phyloP scores from a whole-genome alignment of 2,888 invertebrate species.

The Phlogophora meticulosa region DNA sequence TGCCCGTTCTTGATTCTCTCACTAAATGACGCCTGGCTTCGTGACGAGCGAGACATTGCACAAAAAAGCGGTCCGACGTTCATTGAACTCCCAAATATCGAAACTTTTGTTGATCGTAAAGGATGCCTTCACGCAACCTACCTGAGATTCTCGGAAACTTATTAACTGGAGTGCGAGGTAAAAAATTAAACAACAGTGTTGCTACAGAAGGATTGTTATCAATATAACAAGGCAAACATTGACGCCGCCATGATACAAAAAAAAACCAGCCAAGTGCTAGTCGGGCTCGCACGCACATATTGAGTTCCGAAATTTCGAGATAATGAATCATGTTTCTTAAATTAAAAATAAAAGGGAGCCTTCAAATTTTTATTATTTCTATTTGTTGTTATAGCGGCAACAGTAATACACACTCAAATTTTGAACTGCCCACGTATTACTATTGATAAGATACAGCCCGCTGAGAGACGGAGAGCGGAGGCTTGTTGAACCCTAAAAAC shows the following conservation, averaged over 20 bases:
- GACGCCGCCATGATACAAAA: slow-evolving; percentile 2
- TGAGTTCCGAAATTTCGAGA: no score
- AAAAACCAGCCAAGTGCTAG: no score
- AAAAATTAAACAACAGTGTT: slow-evolving; percentile 34
- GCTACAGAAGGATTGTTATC: slow-evolving; percentile 18
- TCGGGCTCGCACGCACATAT: no score
- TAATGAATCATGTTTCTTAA: no score
- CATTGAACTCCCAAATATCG: slow-evolving; percentile 56
- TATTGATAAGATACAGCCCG: no score
- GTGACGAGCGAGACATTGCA: slow-evolving; percentile 18
- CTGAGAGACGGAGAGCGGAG: no score
- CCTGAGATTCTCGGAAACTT: slow-evolving; percentile 61
- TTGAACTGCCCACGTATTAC: no score
- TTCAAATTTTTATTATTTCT: no score
- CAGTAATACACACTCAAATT: no score
- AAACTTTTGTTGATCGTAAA: slow-evolving; percentile 56
- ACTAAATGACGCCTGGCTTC: slow-evolving; percentile 7
- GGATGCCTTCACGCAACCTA: slow-evolving; percentile 61
- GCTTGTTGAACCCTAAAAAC: background rate
- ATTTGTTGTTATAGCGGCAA: no score
- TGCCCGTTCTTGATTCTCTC: slow-evolving; percentile 4
- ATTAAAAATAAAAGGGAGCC: no score
- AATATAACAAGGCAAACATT: slow-evolving; percentile 16
- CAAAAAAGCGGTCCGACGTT: slow-evolving; percentile 46
- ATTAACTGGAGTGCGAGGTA: slow-evolving; percentile 41